Base-by-base conservation (phyloP, 2,797 vertebrate genomes). In the Somateria mollissima region DNA sequence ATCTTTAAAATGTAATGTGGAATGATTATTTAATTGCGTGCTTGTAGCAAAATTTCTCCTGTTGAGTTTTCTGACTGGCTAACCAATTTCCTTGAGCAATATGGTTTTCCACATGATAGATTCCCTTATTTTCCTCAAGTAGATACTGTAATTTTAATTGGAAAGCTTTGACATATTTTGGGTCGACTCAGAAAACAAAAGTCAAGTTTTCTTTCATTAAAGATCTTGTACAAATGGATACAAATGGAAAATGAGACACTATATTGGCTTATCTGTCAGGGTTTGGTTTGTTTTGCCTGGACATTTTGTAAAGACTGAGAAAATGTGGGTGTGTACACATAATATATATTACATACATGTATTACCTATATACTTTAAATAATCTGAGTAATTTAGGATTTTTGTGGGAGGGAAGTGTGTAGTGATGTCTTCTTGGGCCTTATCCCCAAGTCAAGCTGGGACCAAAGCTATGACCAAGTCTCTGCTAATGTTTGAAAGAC, bases 131-230 rank as follows among this genome's bases (percentile, higher is more conserved):
- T 95, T 93, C 65, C 61, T 86, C 32, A 36, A 71, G 81, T 88
- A 95, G 78, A 91, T 87, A 94, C 90, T 84, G 47, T 88, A 78
- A 90, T 91, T 96, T 95, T 96, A 96, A 96, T 94, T 93, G 84
- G 91, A 95, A 94, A 82, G 86, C 81, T 94, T 86, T 92, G 84
- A 75, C 70, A 27, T 73, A 69, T 71, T 90, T 71, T 85, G 74
- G 69, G 89, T 92, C 1, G 6, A 89, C 94, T 90, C 41, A 32
- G 84, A 73, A 91, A 93, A 79, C n/a, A 82, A 64, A 87, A 94
- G 65, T 87, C 79, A 89, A 36, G 93, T 96, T 92, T 95, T 86
- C 54, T 94, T 94, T 77, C 54, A 66, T 94, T 91, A 94, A 94
- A 88, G 54, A 75, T 56, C 49, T 80, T 65, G 37, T 83, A 87